Conservation (phyloP, 35 echinoderm and acorn worm genomes). For the Heliocidaris erythrogramma region DNA sequence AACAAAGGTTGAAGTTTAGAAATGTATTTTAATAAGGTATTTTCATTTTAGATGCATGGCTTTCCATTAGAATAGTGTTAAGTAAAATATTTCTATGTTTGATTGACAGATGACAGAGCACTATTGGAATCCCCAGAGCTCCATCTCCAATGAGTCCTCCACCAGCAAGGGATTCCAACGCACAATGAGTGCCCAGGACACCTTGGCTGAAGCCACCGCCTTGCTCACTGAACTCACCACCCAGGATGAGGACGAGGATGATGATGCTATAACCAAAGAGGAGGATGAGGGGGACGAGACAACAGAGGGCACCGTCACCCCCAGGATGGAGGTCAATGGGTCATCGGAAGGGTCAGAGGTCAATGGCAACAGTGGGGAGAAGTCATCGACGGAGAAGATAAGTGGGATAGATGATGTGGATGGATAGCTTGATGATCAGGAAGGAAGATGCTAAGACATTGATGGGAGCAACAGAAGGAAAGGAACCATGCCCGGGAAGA, state of each 20-base stretch:
- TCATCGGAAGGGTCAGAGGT: conserved; percentile 84
- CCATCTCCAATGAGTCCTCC: conserved; percentile 85
- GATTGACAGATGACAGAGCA: conserved; percentile 84
- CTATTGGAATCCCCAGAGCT: conserved; percentile 81
- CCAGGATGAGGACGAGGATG: conserved; percentile 60
- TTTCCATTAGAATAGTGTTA: no score
- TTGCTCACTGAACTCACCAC: conserved; percentile 80
- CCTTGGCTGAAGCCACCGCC: conserved; percentile 91
- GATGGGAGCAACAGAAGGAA: not conserved
- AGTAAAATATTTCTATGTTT: no score
- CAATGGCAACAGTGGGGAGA: conserved; percentile 55
- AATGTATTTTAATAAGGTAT: no score
- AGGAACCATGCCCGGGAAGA: not conserved
- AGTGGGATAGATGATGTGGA: conserved; percentile 44
- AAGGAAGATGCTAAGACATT: not conserved
- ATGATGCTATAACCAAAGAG: conserved; percentile 26
- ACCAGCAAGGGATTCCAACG: conserved; percentile 87
- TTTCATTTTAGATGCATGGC: no score
- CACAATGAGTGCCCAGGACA: conserved; percentile 98
- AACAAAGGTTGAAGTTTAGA: no score
- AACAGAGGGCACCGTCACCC: conserved; percentile 50
- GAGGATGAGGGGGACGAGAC: conserved; percentile 46
- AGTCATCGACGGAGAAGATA: conserved; percentile 21
- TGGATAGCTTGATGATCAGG: conserved; percentile 1
- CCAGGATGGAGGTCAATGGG: conserved; percentile 70